phyloP scores from a whole-genome alignment of 1,140 invertebrate genomes.

The Popillia japonica region DNA sequence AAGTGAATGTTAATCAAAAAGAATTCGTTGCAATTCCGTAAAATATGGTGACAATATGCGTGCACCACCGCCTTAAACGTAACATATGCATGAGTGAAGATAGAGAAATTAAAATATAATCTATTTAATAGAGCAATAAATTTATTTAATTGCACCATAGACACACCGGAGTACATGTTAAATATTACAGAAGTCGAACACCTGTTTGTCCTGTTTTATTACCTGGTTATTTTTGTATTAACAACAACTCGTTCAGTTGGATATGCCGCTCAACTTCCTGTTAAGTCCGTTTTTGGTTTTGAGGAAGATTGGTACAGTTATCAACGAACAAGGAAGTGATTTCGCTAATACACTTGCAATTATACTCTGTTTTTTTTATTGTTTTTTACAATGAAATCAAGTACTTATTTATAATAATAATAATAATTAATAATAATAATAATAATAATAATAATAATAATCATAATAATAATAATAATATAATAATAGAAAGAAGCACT shows the following conservation, averaged over 20 bases:
- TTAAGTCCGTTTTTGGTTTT: too few species aligned
- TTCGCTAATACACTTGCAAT: too few species aligned
- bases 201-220: conserved; percentile 6
- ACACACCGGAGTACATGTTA: not conserved
- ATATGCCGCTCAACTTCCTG: not conserved
- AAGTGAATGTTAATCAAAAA: too few species aligned
- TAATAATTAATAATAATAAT: too few species aligned
- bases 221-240: not conserved
- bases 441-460: too few species aligned
- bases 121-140: conserved; percentile 6
- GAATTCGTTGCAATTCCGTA: not conserved
- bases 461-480: too few species aligned
- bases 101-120: conserved; percentile 12
- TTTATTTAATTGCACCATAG: conserved; percentile 6
- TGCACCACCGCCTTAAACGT: not conserved
- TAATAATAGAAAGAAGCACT: too few species aligned
- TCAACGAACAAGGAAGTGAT: too few species aligned
- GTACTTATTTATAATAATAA: too few species aligned
- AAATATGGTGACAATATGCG: not conserved
- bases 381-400: too few species aligned
- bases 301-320: too few species aligned
- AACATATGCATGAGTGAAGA: not conserved
- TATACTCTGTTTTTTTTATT: too few species aligned
- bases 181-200: conserved; percentile 2
- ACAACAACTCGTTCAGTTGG: not conserved